A percentile compares a stretch with the other conserved stretches of the same genome.
phyloP scores from a whole-genome alignment of 2,113 vertebrate genomes.

The Pampusana beccarii region DNA sequence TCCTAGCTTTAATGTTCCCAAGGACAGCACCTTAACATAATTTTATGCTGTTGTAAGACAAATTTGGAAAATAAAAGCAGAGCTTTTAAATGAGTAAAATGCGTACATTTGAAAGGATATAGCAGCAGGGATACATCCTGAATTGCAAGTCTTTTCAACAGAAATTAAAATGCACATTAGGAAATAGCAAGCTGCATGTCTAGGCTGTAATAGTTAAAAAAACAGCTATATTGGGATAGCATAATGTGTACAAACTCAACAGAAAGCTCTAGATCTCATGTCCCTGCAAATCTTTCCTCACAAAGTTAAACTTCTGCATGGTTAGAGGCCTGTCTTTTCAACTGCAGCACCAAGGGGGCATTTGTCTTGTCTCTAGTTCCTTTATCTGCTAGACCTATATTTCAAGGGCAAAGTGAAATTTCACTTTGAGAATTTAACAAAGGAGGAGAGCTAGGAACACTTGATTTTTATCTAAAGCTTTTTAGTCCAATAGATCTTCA shows the following conservation, averaged over 20 bases:
- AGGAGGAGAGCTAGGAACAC: not conserved
- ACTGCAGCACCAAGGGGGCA: not conserved
- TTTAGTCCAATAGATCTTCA: not conserved
- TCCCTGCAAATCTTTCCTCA: not conserved
- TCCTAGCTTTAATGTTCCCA: conserved; percentile 11
- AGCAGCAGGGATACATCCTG: not conserved
- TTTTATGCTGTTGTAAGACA: conserved; percentile 31
- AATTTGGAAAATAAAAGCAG: conserved; percentile 28
- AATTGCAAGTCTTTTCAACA: not conserved
- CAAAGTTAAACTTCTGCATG: not conserved
- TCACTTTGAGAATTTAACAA: not conserved
- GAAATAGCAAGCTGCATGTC: not conserved
- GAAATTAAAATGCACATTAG: not conserved
- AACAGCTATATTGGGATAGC: not conserved
- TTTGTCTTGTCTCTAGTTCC: not conserved
- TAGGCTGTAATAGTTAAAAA: not conserved
- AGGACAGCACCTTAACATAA: not conserved
- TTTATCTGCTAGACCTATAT: not conserved
- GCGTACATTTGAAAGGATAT: not conserved
- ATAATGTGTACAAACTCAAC: not conserved
- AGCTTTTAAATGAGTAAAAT: not conserved
- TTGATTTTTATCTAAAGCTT: not conserved
- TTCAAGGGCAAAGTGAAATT: conserved; percentile 1
- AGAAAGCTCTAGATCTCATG: not conserved
- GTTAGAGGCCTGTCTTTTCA: not conserved